Percentiles rank a stretch among this genome's conserved stretches.
Evolutionary conservation across 92 coral and sea anemone species (phyloP).

Genomic region (Montipora capitata): DNA sequence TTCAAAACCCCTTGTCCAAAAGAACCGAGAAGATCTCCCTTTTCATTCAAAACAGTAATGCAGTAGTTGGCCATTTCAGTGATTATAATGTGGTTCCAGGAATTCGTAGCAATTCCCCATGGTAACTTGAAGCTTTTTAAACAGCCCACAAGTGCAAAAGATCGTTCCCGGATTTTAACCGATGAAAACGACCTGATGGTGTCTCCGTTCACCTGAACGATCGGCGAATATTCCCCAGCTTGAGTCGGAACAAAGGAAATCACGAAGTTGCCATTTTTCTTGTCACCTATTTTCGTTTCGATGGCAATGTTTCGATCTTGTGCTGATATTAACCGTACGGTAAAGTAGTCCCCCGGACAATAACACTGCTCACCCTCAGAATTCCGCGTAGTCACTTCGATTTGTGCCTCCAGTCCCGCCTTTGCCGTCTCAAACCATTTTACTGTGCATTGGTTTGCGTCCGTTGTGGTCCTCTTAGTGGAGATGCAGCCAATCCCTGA

Average conservation of each 20-base stretch:
- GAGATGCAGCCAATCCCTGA: neutral
- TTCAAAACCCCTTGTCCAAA: neutral
- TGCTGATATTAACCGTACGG: neutral
- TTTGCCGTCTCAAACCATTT: neutral
- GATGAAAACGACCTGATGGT: neutral
- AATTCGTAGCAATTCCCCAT: conserved; percentile 11
- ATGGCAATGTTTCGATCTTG: neutral
- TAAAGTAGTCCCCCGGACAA: conserved; percentile 20
- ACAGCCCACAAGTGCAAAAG: neutral
- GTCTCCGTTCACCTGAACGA: conserved; percentile 11
- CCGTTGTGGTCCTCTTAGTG: neutral
- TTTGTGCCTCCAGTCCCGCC: conserved; percentile 13
- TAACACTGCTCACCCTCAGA: conserved; percentile 10
- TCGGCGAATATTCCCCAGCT: conserved; percentile 9
- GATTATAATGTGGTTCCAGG: neutral
- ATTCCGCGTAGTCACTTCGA: conserved; percentile 23
- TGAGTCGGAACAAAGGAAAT: conserved; percentile 29
- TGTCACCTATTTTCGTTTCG: conserved; percentile 4
- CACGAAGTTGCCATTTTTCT: conserved; percentile 12
- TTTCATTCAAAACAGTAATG: conserved; percentile 13
- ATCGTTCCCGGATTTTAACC: neutral
- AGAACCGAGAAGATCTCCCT: neutral
- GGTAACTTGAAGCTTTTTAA: neutral
- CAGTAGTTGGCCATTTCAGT: neutral
- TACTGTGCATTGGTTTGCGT: conserved; percentile 13